Percentiles rank a stretch among this genome's conserved stretches.
phyloP scores from a whole-genome alignment of 2,113 vertebrate species.

The Actenoides lindsayi region DNA sequence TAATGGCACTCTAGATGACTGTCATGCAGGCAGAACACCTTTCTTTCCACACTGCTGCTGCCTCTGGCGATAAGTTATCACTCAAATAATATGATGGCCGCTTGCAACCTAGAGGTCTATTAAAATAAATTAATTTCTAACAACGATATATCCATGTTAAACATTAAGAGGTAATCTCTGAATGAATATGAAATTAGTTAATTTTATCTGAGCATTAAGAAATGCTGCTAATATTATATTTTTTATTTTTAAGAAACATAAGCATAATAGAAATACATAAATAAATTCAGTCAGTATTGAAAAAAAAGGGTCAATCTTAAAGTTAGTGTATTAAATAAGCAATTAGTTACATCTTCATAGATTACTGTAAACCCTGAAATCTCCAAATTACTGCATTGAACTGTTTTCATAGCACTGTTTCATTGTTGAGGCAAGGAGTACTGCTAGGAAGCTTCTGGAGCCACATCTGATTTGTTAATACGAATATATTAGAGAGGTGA shows the following conservation, averaged over 20 bases:
- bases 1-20: slow-evolving; percentile 22
- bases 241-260: neutral
- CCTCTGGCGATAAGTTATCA: neutral
- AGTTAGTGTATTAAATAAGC: neutral
- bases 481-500: neutral
- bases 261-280: neutral
- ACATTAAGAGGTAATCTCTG: neutral
- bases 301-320: neutral
- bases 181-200: neutral
- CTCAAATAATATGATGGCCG: neutral
- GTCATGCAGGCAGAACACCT: slow-evolving; percentile 21
- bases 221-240: neutral
- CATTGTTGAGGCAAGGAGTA: neutral
- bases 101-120: neutral
- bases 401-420: neutral
- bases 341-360: neutral
- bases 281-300: neutral
- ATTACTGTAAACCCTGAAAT: neutral
- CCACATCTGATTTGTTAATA: neutral
- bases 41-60: neutral
- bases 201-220: neutral
- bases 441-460: neutral
- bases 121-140: neutral
- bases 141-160: neutral
- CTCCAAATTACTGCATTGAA: neutral